A percentile compares a stretch with the other conserved stretches of the same genome.
Conservation (phyloP, 2,113 vertebrate species). For the Chionomys nivalis region DNA sequence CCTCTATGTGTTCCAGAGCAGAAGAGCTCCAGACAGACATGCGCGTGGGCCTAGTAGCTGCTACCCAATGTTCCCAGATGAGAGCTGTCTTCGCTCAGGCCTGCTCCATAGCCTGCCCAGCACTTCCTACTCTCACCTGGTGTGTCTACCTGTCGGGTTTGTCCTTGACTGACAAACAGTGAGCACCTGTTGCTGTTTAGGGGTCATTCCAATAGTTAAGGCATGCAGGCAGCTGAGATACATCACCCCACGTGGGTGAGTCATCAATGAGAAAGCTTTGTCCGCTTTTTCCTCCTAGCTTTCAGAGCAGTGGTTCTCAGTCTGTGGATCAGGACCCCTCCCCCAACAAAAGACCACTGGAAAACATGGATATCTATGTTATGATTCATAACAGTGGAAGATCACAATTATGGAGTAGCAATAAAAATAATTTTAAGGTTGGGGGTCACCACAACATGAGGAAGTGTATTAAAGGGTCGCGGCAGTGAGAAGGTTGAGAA, state of each 20-base stretch:
- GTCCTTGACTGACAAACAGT: not conserved
- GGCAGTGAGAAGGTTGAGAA: not conserved
- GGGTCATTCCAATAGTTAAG: not conserved
- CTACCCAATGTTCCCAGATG: too few relatives aligned
- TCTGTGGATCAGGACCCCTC: not conserved
- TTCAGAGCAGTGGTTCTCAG: not conserved
- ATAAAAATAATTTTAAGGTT: not conserved
- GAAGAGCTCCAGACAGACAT: accelerated
- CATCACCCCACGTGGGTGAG: not conserved
- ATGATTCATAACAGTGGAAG: not conserved
- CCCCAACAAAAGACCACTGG: not conserved
- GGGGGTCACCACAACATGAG: not conserved
- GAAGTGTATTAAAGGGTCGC: not conserved
- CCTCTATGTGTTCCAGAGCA: not conserved
- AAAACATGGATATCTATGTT: not conserved
- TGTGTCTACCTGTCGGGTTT: not conserved
- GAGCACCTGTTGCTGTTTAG: not conserved
- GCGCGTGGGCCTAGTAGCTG: too few relatives aligned
- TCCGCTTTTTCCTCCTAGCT: not conserved
- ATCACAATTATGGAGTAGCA: not conserved
- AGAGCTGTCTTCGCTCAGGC: not conserved
- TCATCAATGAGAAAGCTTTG: not conserved
- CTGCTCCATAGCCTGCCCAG: too few relatives aligned
- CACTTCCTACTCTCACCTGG: too few relatives aligned
- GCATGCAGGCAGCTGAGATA: not conserved